These are phyloP conservation scores for Trachurus trachurus DNA, from an alignment of 2,797 vertebrate species.

Conservation along the genomic window DNA sequence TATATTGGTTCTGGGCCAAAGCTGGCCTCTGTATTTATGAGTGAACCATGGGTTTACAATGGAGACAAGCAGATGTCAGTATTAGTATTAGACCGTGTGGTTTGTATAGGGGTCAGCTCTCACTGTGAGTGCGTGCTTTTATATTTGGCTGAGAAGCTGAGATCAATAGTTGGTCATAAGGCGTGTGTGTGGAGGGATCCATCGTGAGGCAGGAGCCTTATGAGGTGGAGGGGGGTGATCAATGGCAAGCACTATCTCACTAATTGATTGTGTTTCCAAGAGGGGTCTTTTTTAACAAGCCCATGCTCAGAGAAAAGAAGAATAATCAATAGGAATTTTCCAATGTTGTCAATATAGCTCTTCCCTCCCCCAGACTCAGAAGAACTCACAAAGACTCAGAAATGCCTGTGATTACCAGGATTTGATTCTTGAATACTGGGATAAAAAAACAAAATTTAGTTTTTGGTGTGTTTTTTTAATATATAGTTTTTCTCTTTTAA, in stretches of 20 bases:
- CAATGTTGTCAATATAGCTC: conserved; percentile 80
- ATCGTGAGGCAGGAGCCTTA: conserved; percentile 67
- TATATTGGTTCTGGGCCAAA: conserved; percentile 79
- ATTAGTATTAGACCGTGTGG: conserved; percentile 68
- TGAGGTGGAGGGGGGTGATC: conserved; percentile 72
- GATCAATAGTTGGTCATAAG: conserved; percentile 85
- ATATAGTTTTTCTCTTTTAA: neutral
- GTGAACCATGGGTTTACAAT: conserved; percentile 77
- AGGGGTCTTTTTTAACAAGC: conserved; percentile 85
- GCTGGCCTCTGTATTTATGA: conserved; percentile 80
- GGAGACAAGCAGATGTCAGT: conserved; percentile 82
- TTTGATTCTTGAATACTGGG: neutral
- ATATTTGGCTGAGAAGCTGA: conserved; percentile 74
- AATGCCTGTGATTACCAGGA: neutral
- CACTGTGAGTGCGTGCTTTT: conserved; percentile 69
- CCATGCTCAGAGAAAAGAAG: conserved; percentile 76
- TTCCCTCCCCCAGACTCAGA: conserved; percentile 58
- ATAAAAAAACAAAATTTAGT: conserved; percentile 5
- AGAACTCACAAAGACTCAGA: conserved; percentile 41
- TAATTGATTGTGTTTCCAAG: conserved; percentile 88
- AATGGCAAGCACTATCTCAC: conserved; percentile 86
- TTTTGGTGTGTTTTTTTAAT: neutral
- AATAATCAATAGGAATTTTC: conserved; percentile 87
- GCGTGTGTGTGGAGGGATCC: conserved; percentile 77
- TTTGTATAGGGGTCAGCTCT: conserved; percentile 57